Evolutionary conservation across 2,113 vertebrate species (phyloP).

Genomic region (Artemisiospiza belli): DNA sequence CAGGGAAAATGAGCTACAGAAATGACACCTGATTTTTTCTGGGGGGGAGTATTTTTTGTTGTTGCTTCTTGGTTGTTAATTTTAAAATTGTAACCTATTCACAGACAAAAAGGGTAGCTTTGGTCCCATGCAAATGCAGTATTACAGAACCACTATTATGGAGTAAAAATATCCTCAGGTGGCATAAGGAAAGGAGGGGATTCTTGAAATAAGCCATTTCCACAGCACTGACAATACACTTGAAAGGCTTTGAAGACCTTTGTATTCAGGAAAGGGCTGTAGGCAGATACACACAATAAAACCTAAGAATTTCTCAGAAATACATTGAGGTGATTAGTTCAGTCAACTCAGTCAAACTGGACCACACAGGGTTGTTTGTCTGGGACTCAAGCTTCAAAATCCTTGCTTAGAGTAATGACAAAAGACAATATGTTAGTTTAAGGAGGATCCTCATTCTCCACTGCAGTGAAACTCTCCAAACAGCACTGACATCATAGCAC

Average conservation of each 20-base stretch:
- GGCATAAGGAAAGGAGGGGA: not conserved
- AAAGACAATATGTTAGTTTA: conserved; percentile 25
- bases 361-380: conserved; percentile 26
- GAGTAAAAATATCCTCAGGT: not conserved
- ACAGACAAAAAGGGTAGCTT: not conserved
- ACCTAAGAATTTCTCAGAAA: not conserved
- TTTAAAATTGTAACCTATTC: not conserved
- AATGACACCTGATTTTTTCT: not conserved
- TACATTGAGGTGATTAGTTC: not conserved
- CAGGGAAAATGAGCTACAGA: conserved; percentile 7
- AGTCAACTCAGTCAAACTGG: not conserved
- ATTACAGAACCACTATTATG: not conserved
- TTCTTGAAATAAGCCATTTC: not conserved
- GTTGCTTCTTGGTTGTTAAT: not conserved
- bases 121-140: not conserved
- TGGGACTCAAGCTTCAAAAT: conserved; percentile 3
- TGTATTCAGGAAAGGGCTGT: not conserved
- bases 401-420: not conserved
- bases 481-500: not conserved
- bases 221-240: not conserved
- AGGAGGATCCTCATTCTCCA: not conserved
- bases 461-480: not conserved
- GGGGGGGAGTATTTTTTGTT: not conserved
- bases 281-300: conserved; percentile 2
- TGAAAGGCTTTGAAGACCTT: conserved; percentile 3